A percentile compares a stretch with the other conserved stretches of the same genome.
phyloP scores from a whole-genome alignment of 2,113 vertebrate genomes.

The Nanorana parkeri region DNA sequence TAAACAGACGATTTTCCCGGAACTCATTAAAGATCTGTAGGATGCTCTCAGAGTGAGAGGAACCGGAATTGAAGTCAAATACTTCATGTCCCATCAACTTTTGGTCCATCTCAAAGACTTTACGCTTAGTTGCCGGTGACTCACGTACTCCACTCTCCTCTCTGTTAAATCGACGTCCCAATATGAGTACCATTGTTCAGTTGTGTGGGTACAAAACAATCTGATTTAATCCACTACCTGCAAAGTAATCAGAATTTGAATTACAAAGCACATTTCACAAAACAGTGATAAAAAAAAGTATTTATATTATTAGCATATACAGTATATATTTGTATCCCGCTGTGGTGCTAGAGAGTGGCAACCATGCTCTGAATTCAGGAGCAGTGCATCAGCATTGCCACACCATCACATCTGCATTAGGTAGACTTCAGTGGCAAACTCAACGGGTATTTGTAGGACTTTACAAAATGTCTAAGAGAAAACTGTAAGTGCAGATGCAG shows the following conservation, averaged over 20 bases:
- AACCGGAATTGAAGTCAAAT: conserved; percentile 93
- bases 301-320: no score
- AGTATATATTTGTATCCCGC: no score
- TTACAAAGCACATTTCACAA: conserved; percentile 50
- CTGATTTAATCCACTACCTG: conserved; percentile 63
- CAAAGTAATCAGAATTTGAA: conserved; percentile 59
- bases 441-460: no score
- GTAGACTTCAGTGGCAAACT: no score
- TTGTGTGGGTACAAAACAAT: conserved; percentile 73
- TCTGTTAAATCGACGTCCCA: conserved; percentile 93
- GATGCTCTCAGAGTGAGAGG: conserved; percentile 92
- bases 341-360: no score
- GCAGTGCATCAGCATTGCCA: no score
- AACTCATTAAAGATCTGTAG: conserved; percentile 97
- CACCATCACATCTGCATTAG: no score
- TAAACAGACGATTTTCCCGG: conserved; percentile 90
- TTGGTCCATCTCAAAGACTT: conserved; percentile 95
- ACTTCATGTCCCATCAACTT: conserved; percentile 86
- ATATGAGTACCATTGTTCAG: conserved; percentile 96
- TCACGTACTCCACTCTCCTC: conserved; percentile 90
- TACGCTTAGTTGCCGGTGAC: conserved; percentile 95
- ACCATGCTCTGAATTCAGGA: no score
- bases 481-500: no score
- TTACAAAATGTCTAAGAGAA: no score
- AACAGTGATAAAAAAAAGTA: no score